Evolutionary conservation across 1,140 invertebrate genomes (phyloP), one percentile per base, ranked within the genome.

Genomic region (Eubasilissa regina): DNA sequence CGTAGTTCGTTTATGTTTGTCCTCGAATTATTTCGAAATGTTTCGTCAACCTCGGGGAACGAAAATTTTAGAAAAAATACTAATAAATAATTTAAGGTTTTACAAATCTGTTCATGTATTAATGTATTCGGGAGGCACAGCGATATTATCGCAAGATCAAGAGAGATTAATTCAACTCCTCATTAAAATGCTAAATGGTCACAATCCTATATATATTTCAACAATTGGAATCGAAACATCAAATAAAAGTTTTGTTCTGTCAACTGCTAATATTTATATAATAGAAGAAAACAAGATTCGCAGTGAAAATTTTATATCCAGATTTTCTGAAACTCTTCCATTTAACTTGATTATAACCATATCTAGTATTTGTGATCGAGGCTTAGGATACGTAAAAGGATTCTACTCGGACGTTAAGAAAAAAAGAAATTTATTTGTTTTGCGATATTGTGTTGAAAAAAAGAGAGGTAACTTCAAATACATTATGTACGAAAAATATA

Each of bases 381-480:
- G 35, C 35, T 64, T 43, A n/a, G 35, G 35, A 25, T n/a, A 43
- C n/a, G 35, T 64, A 10, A 25, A 64, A 43, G 25, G 35, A 64
- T 43, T 35, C 35, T 64, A 43, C 35, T 11, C 19, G 35, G 35
- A 64, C 35, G 35, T 43, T 43, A 25, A 43, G 9, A 21, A 68
- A 17, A 47, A n/a, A 47, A 47, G 7, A 17, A 68, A 48, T 47
- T 11, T 68, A 10, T 47, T 47, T 15, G 64, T 48, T 8, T n/a
- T 68, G n/a, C n/a, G 64, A 68, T 68, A 68, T 68, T 68, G 64
- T 3, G 15, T 44, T 0, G 44, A 68, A 17, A 15, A n/a, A 19
- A 68, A 68, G 19, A 45, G 64, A 9, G 64, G 64, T 10, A 7
- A 68, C 15, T 68, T 68, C 10, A 68, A 68, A 68, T 68, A 68